These are phyloP conservation scores for Malurus alboscapulatus DNA, from an alignment of 2,113 vertebrate species.

Conservation along the genomic window DNA sequence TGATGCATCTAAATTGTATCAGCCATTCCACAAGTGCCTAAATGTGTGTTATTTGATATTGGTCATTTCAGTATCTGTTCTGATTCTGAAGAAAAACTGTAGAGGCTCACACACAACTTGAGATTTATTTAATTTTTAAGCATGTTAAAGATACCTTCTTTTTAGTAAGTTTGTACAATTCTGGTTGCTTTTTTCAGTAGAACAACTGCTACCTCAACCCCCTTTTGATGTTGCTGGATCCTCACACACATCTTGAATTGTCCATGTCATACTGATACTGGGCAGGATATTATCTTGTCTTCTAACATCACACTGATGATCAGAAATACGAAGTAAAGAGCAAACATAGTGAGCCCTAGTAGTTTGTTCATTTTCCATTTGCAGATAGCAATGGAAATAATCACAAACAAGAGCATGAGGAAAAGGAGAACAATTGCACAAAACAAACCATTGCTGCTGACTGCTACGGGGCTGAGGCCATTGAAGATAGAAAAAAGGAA, in stretches of 20 bases:
- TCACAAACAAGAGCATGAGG: conserved; percentile 96
- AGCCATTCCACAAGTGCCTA: neutral
- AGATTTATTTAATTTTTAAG: neutral
- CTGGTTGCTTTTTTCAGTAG: neutral
- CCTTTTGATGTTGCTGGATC: neutral
- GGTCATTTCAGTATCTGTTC: neutral
- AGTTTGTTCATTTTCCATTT: conserved; percentile 96
- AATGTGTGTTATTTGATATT: neutral
- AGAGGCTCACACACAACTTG: neutral
- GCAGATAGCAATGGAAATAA: conserved; percentile 87
- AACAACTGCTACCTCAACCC: neutral
- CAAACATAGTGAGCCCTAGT: conserved; percentile 91
- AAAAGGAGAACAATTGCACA: conserved; percentile 96
- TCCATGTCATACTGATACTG: conserved; percentile 77
- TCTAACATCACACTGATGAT: conserved; percentile 94
- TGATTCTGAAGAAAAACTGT: neutral
- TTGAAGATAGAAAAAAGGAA: conserved; percentile 82
- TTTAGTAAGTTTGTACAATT: neutral
- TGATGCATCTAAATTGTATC: accelerated
- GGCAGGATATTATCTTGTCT: conserved; percentile 89
- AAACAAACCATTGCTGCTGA: conserved; percentile 96
- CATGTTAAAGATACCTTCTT: neutral
- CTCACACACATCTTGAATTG: neutral
- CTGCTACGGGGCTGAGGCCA: conserved; percentile 80
- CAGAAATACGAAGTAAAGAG: conserved; percentile 92